phyloP scores from a whole-genome alignment of 2,888 invertebrate genomes.

The Trileptium ribeirensis region DNA sequence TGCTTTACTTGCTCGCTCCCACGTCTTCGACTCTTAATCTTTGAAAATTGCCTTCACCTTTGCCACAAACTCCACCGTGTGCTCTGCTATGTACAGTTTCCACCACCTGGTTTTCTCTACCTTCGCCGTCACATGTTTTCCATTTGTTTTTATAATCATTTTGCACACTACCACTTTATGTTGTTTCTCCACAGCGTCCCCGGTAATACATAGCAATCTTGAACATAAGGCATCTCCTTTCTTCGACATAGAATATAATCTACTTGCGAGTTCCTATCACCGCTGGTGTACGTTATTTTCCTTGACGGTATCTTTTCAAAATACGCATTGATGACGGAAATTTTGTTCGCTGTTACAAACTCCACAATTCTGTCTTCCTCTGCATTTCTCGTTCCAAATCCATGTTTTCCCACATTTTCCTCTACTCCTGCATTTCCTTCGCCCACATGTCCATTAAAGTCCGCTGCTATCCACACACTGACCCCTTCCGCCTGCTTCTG shows the following conservation, averaged over 20 bases:
- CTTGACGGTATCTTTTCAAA: not conserved
- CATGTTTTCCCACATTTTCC: not conserved
- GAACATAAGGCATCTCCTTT: not conserved
- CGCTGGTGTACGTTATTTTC: not conserved
- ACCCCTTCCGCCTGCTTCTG: too few species aligned
- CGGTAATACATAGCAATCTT: not conserved
- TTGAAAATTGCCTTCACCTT: not conserved
- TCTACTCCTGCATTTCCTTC: not conserved
- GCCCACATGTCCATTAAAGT: not conserved
- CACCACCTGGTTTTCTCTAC: not conserved
- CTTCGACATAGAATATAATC: not conserved
- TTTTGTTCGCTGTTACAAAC: not conserved
- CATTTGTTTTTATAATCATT: not conserved
- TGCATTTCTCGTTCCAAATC: not conserved
- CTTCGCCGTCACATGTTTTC: not conserved
- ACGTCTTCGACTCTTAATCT: not conserved
- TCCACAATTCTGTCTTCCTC: not conserved
- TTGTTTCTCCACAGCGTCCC: not conserved
- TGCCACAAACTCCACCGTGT: not conserved
- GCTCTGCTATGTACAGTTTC: not conserved
- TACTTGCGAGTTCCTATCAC: not conserved
- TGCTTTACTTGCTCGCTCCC: not conserved
- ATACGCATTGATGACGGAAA: not conserved
- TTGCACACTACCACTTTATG: not conserved
- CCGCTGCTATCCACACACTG: too few species aligned